phyloP scores from a whole-genome alignment of 2,797 vertebrate genomes.

The Danio aesculapii region DNA sequence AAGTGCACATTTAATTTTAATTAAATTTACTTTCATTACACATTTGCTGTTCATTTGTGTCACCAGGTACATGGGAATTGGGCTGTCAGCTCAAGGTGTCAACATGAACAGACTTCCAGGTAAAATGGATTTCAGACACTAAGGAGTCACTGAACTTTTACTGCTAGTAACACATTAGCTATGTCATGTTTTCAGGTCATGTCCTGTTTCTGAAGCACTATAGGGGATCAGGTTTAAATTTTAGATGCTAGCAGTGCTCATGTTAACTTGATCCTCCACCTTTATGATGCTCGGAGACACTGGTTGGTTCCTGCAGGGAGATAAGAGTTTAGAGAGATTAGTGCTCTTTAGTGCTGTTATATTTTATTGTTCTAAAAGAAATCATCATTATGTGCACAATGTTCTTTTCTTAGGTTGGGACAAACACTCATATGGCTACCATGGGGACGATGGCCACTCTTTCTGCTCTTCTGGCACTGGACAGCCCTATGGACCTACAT shows the following conservation, averaged over 20 bases:
- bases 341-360: neutral
- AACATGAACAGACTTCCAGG: constrained; percentile 99
- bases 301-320: constrained; percentile 53
- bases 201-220: neutral
- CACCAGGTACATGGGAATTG: constrained; percentile 98
- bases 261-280: constrained; percentile 10
- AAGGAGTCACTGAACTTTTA: constrained; percentile 20
- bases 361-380: neutral
- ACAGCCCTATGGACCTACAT: constrained; percentile 97
- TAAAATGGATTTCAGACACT: constrained; percentile 71
- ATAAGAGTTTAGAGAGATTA: constrained; percentile 61
- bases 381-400: neutral
- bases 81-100: constrained; percentile 97
- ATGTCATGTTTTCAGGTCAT: neutral
- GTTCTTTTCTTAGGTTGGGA: constrained; percentile 88
- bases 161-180: neutral
- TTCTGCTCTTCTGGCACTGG: constrained; percentile 99
- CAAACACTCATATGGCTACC: constrained; percentile 99
- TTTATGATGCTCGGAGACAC: neutral
- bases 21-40: neutral
- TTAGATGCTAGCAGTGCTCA: neutral
- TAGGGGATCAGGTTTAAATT: neutral
- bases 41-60: constrained; percentile 46
- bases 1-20: neutral
- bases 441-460: constrained; percentile 98